phyloP scores from a whole-genome alignment of 2,888 invertebrate species.

The Pseudanteris insignis region DNA sequence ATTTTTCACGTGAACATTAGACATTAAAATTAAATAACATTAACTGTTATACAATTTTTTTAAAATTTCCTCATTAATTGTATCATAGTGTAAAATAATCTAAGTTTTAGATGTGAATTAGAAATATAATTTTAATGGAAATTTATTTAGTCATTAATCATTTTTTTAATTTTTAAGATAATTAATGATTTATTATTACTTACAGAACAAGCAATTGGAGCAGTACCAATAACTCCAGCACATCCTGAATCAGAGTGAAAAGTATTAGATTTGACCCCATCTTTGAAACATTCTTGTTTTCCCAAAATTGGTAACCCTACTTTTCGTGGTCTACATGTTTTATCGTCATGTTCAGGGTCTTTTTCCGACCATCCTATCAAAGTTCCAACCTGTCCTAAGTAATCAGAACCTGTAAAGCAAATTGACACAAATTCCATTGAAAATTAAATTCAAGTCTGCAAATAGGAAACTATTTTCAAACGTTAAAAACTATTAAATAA shows the following conservation, averaged over 20 bases:
- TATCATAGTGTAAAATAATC: too few species aligned
- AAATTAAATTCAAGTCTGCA: too few species aligned
- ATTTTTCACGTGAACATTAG: too few species aligned
- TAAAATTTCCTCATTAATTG: background rate
- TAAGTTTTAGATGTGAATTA: background rate
- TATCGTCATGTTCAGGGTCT: slow-evolving; percentile 28
- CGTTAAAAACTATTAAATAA: too few species aligned
- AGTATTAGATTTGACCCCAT: slow-evolving; percentile 56
- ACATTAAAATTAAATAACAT: too few species aligned
- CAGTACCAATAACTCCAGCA: slow-evolving; percentile 68
- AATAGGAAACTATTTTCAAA: too few species aligned
- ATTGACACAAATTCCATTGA: too few species aligned
- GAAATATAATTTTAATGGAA: background rate
- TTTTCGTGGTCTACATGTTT: slow-evolving; percentile 68
- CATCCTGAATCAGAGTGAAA: slow-evolving; percentile 70
- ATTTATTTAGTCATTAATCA: too few species aligned
- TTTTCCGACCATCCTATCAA: slow-evolving; percentile 66
- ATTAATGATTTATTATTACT: slow-evolving; percentile 30
- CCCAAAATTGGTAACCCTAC: slow-evolving; percentile 69
- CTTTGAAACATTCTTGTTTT: slow-evolving; percentile 64
- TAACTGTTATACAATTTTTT: background rate
- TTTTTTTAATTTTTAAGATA: background rate
- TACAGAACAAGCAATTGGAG: slow-evolving; percentile 69
- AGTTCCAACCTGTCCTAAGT: slow-evolving; percentile 69
- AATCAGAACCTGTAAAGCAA: slow-evolving; percentile 59